phyloP scores from a whole-genome alignment of 2,113 vertebrate species.

The Collichthys lucidus region DNA sequence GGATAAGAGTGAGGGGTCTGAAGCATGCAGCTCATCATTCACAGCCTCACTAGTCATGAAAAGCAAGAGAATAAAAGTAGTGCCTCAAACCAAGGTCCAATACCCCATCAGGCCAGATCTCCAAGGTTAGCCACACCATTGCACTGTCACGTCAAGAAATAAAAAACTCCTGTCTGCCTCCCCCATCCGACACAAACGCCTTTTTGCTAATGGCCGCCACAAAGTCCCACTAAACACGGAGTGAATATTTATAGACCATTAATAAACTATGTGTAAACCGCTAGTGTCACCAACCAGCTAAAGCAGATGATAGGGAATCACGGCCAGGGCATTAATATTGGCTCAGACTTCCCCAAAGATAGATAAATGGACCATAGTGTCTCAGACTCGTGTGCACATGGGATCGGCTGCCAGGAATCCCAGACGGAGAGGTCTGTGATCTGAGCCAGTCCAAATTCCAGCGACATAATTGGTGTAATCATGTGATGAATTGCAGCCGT shows the following conservation, averaged over 20 bases:
- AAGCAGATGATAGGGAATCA: constrained; percentile 71
- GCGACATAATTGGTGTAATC: constrained; percentile 82
- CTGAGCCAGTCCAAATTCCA: constrained; percentile 74
- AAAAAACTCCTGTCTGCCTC: constrained; percentile 65
- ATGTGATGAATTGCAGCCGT: constrained; percentile 84
- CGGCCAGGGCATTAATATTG: constrained; percentile 63
- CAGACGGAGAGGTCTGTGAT: constrained; percentile 73
- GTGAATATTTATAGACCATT: constrained; percentile 82
- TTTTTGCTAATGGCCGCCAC: constrained; percentile 69
- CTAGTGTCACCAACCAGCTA: constrained; percentile 70
- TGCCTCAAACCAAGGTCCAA: constrained; percentile 79
- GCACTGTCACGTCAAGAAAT: constrained; percentile 68
- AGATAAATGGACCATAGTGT: constrained; percentile 60
- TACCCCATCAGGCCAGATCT: constrained; percentile 71
- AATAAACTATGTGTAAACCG: constrained; percentile 78
- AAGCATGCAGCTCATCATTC: constrained; percentile 71
- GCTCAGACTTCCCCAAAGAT: constrained; percentile 61
- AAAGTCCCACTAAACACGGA: constrained; percentile 69
- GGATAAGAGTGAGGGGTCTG: constrained; percentile 64
- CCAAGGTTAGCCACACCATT: constrained; percentile 77
- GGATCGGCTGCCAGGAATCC: constrained; percentile 67
- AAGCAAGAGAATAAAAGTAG: constrained; percentile 69
- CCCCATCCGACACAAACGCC: constrained; percentile 51
- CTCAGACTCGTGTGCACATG: constrained; percentile 34
- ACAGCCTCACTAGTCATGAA: constrained; percentile 68